phyloP scores from a whole-genome alignment of 2,888 invertebrate genomes.

The Stenoptilia bipunctidactyla region DNA sequence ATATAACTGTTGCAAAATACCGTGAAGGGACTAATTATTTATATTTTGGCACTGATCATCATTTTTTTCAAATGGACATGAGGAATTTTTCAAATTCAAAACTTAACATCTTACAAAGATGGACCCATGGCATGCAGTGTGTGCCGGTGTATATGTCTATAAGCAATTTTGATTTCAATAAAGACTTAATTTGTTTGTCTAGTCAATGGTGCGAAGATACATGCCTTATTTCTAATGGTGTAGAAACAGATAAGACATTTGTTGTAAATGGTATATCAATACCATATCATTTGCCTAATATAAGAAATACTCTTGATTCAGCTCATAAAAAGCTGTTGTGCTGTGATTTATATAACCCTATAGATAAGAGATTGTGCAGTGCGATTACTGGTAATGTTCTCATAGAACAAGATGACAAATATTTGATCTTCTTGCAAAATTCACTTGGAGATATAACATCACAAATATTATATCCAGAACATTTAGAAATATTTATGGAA shows the following conservation, averaged over 20 bases:
- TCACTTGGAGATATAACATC: conserved; percentile 51
- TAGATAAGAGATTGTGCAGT: conserved; percentile 36
- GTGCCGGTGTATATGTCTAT: conserved; percentile 52
- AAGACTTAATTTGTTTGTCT: conserved; percentile 41
- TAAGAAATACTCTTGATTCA: conserved; percentile 33
- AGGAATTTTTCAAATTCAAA: conserved; percentile 28
- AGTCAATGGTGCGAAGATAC: conserved; percentile 60
- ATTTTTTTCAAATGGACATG: conserved; percentile 46
- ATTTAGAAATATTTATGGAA: conserved; percentile 35
- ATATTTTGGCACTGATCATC: conserved; percentile 47
- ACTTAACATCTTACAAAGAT: conserved; percentile 50
- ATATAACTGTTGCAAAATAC: conserved; percentile 38
- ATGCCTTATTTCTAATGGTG: conserved; percentile 40
- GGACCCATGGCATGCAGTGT: conserved; percentile 70
- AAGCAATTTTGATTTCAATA: conserved; percentile 37
- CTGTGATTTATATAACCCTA: conserved; percentile 35
- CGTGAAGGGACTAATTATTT: conserved; percentile 30
- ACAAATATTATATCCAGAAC: conserved; percentile 38
- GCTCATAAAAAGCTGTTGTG: conserved; percentile 38
- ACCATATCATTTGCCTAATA: conserved; percentile 48
- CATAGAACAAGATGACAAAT: conserved; percentile 34
- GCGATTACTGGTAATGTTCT: conserved; percentile 38
- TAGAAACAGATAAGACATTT: conserved; percentile 13
- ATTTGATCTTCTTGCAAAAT: conserved; percentile 42
- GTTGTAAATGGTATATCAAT: conserved; percentile 26